Percentiles rank a stretch among this genome's conserved stretches.
Conservation (phyloP, 2,113 vertebrate genomes). For the Manacus vitellinus region DNA sequence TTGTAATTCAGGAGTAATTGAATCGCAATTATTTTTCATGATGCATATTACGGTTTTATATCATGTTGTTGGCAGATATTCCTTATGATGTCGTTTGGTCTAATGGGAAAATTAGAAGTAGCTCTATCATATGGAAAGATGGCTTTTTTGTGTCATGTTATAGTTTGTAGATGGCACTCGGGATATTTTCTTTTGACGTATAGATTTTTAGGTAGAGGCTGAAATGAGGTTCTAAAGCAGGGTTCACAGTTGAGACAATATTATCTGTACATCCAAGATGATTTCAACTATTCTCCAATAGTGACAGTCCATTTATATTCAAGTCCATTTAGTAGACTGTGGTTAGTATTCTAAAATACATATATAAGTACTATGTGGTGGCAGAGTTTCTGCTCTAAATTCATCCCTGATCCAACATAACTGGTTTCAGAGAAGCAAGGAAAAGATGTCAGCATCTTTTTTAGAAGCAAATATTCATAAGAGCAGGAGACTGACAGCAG, state of each 20-base stretch:
- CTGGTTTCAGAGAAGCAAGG: neutral
- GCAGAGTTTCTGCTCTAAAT: neutral
- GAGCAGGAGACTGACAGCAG: neutral
- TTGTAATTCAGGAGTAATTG: constrained; percentile 78
- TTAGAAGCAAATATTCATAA: neutral
- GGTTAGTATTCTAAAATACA: constrained; percentile 31
- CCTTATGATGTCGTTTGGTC: constrained; percentile 72
- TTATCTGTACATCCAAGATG: constrained; percentile 3
- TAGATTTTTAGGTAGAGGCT: constrained; percentile 60
- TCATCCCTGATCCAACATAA: neutral
- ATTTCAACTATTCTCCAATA: constrained; percentile 11
- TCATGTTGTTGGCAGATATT: constrained; percentile 75
- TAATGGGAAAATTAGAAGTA: constrained; percentile 80
- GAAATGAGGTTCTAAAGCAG: constrained; percentile 54
- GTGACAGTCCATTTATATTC: constrained; percentile 49
- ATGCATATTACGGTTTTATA: constrained; percentile 76
- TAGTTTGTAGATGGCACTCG: constrained; percentile 58
- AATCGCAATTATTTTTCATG: constrained; percentile 80
- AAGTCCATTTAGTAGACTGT: constrained; percentile 20
- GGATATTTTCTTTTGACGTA: constrained; percentile 59
- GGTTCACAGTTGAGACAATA: constrained; percentile 10
- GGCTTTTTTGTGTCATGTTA: constrained; percentile 68
- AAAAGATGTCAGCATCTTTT: neutral
- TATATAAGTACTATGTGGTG: neutral
- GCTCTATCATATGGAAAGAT: constrained; percentile 66